These are phyloP conservation scores for Zonitis immaculata DNA, from an alignment of 2,888 invertebrate genomes.

Conservation along the genomic window DNA sequence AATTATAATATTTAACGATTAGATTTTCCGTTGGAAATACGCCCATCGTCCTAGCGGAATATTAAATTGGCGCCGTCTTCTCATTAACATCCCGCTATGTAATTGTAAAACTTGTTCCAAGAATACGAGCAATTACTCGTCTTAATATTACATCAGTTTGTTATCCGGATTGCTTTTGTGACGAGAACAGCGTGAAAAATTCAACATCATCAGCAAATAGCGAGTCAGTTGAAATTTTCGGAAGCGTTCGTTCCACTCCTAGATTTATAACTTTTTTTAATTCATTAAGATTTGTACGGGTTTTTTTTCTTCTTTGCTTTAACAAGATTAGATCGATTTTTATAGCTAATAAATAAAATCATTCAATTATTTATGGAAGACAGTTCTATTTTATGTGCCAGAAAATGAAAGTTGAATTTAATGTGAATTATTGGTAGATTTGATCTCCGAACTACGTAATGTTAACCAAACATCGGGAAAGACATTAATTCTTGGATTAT, in stretches of 20 bases:
- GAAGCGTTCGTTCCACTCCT: not conserved
- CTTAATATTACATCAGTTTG: constrained; percentile 19
- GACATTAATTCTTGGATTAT: constrained; percentile 30
- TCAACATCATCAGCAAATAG: constrained; percentile 2
- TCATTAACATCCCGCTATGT: constrained; percentile 15
- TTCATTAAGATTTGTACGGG: not conserved
- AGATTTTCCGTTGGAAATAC: not conserved
- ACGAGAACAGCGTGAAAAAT: constrained; percentile 6
- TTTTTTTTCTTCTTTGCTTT: not conserved
- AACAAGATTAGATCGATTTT: not conserved
- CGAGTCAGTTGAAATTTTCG: not conserved
- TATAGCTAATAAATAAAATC: constrained; percentile 24
- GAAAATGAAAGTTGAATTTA: constrained; percentile 28
- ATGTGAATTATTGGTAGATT: constrained; percentile 27
- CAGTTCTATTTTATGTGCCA: constrained; percentile 12
- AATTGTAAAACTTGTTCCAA: constrained; percentile 15
- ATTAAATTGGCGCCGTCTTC: constrained; percentile 13
- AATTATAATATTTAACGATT: too few species aligned
- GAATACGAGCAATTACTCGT: constrained; percentile 17
- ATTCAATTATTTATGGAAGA: constrained; percentile 28
- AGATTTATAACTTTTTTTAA: constrained; percentile 8
- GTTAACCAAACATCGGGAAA: constrained; percentile 14
- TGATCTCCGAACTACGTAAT: constrained; percentile 16
- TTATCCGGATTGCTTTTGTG: constrained; percentile 14
- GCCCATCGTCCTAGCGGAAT: not conserved